Percentiles rank a stretch among this genome's conserved stretches.
These are phyloP conservation scores for Pyrgus malvae DNA, from an alignment of 2,888 invertebrate genomes.

Conservation along the genomic window DNA sequence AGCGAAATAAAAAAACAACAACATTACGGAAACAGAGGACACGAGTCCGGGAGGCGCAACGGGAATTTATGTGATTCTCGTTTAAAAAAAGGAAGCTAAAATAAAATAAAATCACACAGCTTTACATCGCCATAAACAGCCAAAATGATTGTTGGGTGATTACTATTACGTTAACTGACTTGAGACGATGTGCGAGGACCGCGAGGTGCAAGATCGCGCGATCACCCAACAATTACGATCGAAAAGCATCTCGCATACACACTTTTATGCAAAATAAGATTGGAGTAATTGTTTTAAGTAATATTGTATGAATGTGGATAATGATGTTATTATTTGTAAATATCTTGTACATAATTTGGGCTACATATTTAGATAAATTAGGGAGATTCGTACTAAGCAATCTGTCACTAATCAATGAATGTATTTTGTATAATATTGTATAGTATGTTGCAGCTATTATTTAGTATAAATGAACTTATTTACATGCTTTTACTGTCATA, in stretches of 20 bases:
- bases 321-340: background rate
- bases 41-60: constrained; percentile 76
- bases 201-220: constrained; percentile 60
- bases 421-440: too few relatives aligned
- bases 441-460: too few relatives aligned
- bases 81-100: constrained; percentile 62
- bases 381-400: too few relatives aligned
- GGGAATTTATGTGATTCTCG: constrained; percentile 53
- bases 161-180: constrained; percentile 45
- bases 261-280: constrained; percentile 35
- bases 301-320: background rate
- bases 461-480: too few relatives aligned
- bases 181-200: constrained; percentile 52
- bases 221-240: constrained; percentile 70
- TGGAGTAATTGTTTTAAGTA: background rate
- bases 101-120: constrained; percentile 74
- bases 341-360: background rate
- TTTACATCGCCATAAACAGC: constrained; percentile 74
- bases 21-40: constrained; percentile 80
- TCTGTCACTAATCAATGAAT: too few relatives aligned
- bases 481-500: too few relatives aligned
- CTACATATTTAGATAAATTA: background rate
- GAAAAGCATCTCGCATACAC: constrained; percentile 69
- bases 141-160: constrained; percentile 75
- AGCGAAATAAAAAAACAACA: constrained; percentile 72